Conservation (phyloP, 2,888 invertebrate genomes). For the Dicycla oo region DNA sequence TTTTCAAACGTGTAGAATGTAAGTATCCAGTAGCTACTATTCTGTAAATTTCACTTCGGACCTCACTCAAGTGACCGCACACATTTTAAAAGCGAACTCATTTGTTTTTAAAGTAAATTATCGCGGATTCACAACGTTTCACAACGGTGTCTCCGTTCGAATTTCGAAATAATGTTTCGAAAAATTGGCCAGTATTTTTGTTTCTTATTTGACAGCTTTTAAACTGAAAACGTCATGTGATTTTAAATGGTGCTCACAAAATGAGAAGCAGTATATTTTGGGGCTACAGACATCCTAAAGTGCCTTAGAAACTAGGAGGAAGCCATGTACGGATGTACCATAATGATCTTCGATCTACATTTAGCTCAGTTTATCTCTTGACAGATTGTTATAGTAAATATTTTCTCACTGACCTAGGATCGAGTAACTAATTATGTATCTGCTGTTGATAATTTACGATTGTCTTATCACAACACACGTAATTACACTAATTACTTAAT, state of each 20-base stretch:
- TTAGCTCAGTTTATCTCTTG: conserved; percentile 11
- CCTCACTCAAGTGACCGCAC: background rate
- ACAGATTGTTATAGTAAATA: conserved; percentile 3
- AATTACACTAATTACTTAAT: conserved; percentile 3
- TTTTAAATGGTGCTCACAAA: background rate
- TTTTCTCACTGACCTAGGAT: conserved; percentile 33
- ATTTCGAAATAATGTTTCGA: background rate
- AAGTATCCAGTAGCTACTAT: background rate
- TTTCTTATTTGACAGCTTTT: conserved; percentile 12
- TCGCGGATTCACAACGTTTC: background rate
- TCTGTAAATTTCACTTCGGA: background rate
- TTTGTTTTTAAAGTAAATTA: conserved; percentile 6
- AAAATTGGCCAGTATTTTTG: background rate
- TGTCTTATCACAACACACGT: conserved; percentile 1
- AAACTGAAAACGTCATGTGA: background rate
- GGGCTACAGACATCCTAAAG: too few relatives aligned
- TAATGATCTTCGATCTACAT: conserved; percentile 8
- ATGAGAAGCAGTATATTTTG: too few relatives aligned
- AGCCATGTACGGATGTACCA: too few relatives aligned
- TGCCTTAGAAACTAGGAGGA: background rate
- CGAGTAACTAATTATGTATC: conserved; percentile 32
- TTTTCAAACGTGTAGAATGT: background rate
- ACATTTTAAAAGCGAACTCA: too few relatives aligned
- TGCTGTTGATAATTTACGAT: conserved; percentile 22
- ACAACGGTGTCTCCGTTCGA: too few relatives aligned